Base-by-base conservation (phyloP, 2,888 invertebrate species). In the Rhyacophila evoluta region DNA sequence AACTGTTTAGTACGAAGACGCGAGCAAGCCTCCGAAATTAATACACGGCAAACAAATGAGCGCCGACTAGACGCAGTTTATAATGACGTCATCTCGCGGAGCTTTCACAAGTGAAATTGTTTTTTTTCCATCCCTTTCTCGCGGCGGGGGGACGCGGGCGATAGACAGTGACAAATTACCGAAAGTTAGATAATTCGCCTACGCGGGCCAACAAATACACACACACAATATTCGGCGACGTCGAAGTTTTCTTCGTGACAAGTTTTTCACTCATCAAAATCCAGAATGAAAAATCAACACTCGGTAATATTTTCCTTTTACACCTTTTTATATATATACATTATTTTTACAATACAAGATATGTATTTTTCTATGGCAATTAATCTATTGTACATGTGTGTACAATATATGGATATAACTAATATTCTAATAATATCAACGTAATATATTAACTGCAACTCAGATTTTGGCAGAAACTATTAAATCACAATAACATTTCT, bases 161-260 rank as follows among this genome's bases (percentile, higher is more conserved):
- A 27, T 33, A 80, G 81, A 81, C 81, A 81, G 77, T 81, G 81
- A 81, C 81, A 81, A 81, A 81, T 81, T 81, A 76, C 79, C 77
- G 38, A 77, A 72, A 77, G 67, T 77, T 77, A 67, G 29, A 72
- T 77, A 71, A 72, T 77, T 71, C 72, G 38, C 38, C 36, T 68
- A 29, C 38, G 36, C 67, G 55, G 71, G 71, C 41, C 28, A 69
- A 55, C 55, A 55, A 55, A 55, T 55, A 55, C 55, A 25, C 19
- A 19, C 55, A 19, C 55, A 76, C 76, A 76, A 76, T 55, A 25
- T 72, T 25, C n/a, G 72, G 72, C 69, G 69, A 55, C 69, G 69
- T 38, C 73, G 41, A 55, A 72, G 67, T 41, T 41, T 55, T 11
- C 38, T 11, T 74, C 75, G 74, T 39, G 74, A 77, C 41, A 78